Base-by-base conservation (phyloP, 1,140 invertebrate species). In the Drosophila willistoni region DNA sequence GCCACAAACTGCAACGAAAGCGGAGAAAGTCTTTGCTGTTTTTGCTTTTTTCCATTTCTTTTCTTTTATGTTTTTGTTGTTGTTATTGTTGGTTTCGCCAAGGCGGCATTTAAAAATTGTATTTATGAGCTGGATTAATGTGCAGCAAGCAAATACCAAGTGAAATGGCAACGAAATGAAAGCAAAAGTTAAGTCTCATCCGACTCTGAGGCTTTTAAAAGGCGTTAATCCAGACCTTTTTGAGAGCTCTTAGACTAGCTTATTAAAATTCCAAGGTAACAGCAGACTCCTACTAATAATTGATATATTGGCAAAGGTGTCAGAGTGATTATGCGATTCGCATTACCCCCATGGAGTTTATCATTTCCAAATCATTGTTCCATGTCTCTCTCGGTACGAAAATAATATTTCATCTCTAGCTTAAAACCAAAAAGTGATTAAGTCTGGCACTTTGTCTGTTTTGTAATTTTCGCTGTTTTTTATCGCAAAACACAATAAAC, bases 71-170 rank as follows among this genome's bases (percentile, higher is more conserved):
- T 51, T 51, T 19, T 22, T 47, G 17, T n/a, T 19, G 17, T 19
- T 47, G 17, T 22, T n/a, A n/a, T n/a, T 22, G 44, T 22, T 22
- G 44, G 19, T 66, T 75, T 65, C 62, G 76, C 73, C 84, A 87
- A 86, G 80, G 77, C 79, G 72, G 83, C 79, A 83, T 86, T 87
- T 86, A 86, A 86, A 86, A 86, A 79, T 72, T 79, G 66, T 81
- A 82, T 85, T 86, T 85, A 86, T 86, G 74, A 85, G 36, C 78
- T 39, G 54, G 39, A 7, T 51, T 51, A 51, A 51, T 22, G 44
- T 51, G 44, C 17, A 22, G 44, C 44, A 51, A 19, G 17, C 44
- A 47, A 47, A 47, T 47, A 10, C 7, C 44, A 19, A 47, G 2
- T 47, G 17, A 47, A 47, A 47, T 47, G 44, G 1, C 44, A 47